Evolutionary conservation across 53 echinoderm and acorn worm genomes (phyloP), one percentile per base, ranked within the genome.

Genomic region (Echinarachnius parma): DNA sequence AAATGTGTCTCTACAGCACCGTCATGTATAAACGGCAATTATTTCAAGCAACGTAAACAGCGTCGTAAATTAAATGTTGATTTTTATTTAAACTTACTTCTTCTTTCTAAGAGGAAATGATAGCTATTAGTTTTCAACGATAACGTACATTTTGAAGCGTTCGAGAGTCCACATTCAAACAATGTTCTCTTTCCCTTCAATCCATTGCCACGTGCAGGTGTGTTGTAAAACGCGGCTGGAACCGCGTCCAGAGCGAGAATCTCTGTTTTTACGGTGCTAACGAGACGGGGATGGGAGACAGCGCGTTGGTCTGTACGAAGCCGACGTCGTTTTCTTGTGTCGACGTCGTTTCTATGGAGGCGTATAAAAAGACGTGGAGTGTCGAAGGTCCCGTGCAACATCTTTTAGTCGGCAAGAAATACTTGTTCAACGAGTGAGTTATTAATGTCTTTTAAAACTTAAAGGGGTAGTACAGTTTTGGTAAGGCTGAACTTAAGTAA

Each of bases 211-310:
- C n/a, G n/a, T n/a, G n/a, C 14, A 35, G 74, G 5, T 72, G 74
- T 13, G 74, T 72, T 14, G 57, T 72, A 18, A 72, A 72, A 39
- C 57, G 74, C 16, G 74, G 74, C 16, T 25, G 27, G 18, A 72
- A 72, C 30, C 36, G 56, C 42, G 36, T 42, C n/a, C 0, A 10
- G n/a, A 28, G 56, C 57, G 15, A 56, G 9, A 36, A 56, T 21
- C 7, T 72, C 15, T 81, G 81, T 21, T 32, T 61, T 14, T 81
- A 61, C 53, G 74, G 81, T 2, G 66, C 65, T 25, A 52, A 62
- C 21, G 50, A 61, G 48, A 68, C 48, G 2, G 81, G 69, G 24
- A 48, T 74, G 72, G 81, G 81, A 28, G 24, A 61, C 23, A 81
- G 72, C 11, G 59, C 74, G 2, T 62, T 81, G 15, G 14, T 81